phyloP scores from a whole-genome alignment of 2,888 invertebrate genomes.

The Blastobasis lacticolella region DNA sequence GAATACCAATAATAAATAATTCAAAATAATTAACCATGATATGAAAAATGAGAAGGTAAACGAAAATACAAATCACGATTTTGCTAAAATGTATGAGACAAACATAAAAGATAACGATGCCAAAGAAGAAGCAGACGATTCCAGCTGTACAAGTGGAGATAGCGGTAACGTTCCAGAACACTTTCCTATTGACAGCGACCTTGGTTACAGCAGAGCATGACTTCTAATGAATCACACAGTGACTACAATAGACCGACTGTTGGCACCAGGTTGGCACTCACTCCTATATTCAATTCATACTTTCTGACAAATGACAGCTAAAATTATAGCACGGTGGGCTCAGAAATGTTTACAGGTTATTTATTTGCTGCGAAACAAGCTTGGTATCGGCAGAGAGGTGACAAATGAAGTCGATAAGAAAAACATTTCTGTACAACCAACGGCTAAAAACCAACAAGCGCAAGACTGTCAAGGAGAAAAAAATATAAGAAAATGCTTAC shows the following conservation, averaged over 20 bases:
- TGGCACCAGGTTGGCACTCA: conserved; percentile 30
- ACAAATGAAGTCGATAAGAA: neutral
- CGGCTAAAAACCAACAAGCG: too few relatives aligned
- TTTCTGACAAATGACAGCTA: conserved; percentile 55
- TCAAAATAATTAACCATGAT: too few relatives aligned
- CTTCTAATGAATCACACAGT: conserved; percentile 38
- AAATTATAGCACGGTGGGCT: conserved; percentile 46
- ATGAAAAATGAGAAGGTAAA: too few relatives aligned
- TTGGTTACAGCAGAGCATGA: conserved; percentile 20
- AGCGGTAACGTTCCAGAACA: too few relatives aligned
- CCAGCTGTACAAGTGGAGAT: too few relatives aligned
- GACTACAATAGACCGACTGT: conserved; percentile 48
- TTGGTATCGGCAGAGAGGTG: conserved; percentile 1
- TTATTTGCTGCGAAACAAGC: conserved; percentile 2
- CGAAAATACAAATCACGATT: neutral
- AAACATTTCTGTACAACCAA: too few relatives aligned
- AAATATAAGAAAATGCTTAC: too few relatives aligned
- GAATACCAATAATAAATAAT: too few relatives aligned
- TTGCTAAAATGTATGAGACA: neutral
- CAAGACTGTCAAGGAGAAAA: too few relatives aligned
- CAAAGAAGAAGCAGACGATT: too few relatives aligned
- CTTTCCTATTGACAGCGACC: too few relatives aligned
- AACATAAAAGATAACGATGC: neutral
- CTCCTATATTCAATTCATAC: conserved; percentile 31
- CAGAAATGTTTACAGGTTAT: conserved; percentile 19